Evolutionary conservation across 1,140 invertebrate genomes (phyloP).

Genomic region (Monochamus saltuarius): DNA sequence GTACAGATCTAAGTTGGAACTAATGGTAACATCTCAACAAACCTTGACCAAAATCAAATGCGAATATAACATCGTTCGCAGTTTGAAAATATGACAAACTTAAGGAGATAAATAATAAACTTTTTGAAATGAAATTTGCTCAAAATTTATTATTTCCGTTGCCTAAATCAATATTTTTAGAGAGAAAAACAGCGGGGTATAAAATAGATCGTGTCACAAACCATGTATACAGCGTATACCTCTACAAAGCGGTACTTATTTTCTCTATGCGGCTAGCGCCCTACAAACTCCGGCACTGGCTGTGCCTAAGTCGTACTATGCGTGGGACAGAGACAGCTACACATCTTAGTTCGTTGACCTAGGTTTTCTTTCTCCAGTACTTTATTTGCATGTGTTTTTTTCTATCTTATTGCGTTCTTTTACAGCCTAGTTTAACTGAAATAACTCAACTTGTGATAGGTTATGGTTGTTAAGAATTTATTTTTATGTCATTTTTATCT

Average conservation of each 20-base stretch:
- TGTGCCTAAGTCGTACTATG: conserved; percentile 22
- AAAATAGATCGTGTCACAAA: no score
- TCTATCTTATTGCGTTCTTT: conserved; percentile 52
- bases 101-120: no score
- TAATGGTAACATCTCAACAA: no score
- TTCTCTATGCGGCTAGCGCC: not conserved
- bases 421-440: conserved; percentile 53
- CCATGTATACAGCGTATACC: not conserved
- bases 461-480: conserved; percentile 46
- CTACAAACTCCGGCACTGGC: conserved; percentile 23
- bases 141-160: no score
- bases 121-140: no score
- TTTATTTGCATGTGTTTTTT: conserved; percentile 53
- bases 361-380: conserved; percentile 51
- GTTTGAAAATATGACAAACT: no score
- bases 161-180: not conserved
- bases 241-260: not conserved
- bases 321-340: conserved; percentile 39
- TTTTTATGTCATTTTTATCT: conserved; percentile 33
- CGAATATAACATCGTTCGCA: no score
- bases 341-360: conserved; percentile 33
- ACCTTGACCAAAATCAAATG: no score
- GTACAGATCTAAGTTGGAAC: no score
- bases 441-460: conserved; percentile 52
- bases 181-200: no score